Evolutionary conservation across 2,113 vertebrate genomes (phyloP), one percentile per base, ranked within the genome.

Genomic region (Ceyx cyanopectus): DNA sequence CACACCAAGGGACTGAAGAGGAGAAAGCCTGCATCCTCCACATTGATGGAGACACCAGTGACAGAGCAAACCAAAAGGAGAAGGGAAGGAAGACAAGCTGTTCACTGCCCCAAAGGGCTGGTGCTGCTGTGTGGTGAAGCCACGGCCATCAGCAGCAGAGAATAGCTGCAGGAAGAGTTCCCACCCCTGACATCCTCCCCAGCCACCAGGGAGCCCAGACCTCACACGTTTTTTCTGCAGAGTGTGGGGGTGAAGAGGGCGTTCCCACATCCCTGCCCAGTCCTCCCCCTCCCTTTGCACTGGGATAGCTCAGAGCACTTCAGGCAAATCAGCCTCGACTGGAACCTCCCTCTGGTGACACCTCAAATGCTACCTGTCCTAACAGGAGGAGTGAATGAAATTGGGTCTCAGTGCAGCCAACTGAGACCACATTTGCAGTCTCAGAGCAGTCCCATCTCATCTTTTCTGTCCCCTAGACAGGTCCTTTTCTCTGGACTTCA

Each of bases 151-250:
- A 78, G 77, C 62, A 92, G 84, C 40, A 75, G 75, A 70, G 69
- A 89, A 81, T 16, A 77, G 32, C 67, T 6, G 58, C 66, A 88
- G 77, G 72, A 94, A 91, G 82, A 41, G 68, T 75, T 78, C 92
- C 82, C 73, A 72, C 73, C 76, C 80, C 27, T 85, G 76, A 94
- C 86, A 94, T 88, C 88, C 92, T 92, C 20, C 75, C 57, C 56
- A 93, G 80, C 14, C 57, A 1, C 70, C 1, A 1, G 65, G 72
- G 80, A 91, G 76, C 30, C 93, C 74, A 73, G 93, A 93, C 82
- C 73, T 90, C 92, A 86, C 80, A 53, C n/a, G 15, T 37, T 51
- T 85, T 60, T 73, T 45, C 67, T 74, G 63, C 43, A 12, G 70
- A 81, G 45, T 48, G 34, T 10, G 9, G 2, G 45, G 72, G 37